phyloP scores from a whole-genome alignment of 2,888 invertebrate genomes.

The Hartigia nigra region DNA sequence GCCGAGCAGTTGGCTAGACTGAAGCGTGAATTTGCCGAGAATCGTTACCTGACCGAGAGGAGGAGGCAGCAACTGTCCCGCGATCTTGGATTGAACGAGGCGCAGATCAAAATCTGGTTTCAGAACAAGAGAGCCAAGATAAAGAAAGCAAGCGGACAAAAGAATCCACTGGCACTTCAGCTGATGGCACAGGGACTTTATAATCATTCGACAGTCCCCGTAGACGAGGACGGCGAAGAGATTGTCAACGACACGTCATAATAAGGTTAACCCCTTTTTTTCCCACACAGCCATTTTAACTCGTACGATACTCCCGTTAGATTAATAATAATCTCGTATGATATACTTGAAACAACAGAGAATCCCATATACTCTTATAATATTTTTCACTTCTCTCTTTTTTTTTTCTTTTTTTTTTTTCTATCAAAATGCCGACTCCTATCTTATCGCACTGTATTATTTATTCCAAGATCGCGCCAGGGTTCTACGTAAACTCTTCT shows the following conservation, averaged over 20 bases:
- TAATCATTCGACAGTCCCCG: constrained; percentile 85
- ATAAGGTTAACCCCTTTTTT: background rate
- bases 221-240: constrained; percentile 81
- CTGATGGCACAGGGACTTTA: constrained; percentile 95
- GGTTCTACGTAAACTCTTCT: background rate
- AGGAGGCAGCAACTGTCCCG: constrained; percentile 90
- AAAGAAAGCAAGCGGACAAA: constrained; percentile 89
- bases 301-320: background rate
- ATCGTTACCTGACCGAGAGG: constrained; percentile 92
- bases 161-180: constrained; percentile 87
- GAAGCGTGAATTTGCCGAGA: constrained; percentile 93
- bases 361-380: no score
- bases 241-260: constrained; percentile 53
- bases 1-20: constrained; percentile 90
- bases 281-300: background rate
- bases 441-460: background rate
- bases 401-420: no score
- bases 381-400: no score
- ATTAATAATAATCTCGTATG: background rate
- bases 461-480: background rate
- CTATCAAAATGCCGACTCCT: background rate
- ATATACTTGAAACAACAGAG: background rate
- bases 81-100: constrained; percentile 92
- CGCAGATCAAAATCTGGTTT: constrained; percentile 97
- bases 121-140: constrained; percentile 96